Percentiles rank a stretch among this genome's conserved stretches.
These are phyloP conservation scores for Catostomus latipinnis DNA, from an alignment of 2,797 vertebrate species.

Conservation along the genomic window DNA sequence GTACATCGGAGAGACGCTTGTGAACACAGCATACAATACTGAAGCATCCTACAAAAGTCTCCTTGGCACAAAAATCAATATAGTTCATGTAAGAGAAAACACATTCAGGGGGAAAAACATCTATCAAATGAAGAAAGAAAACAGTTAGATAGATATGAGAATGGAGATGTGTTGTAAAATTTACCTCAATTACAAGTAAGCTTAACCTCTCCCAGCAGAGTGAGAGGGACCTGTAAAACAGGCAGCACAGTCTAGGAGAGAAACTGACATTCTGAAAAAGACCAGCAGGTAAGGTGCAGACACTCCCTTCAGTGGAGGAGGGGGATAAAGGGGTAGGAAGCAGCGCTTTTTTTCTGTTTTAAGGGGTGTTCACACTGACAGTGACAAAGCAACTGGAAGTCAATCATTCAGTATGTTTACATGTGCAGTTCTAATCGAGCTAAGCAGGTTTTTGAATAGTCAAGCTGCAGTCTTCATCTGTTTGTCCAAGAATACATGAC, in stretches of 20 bases:
- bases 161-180: conserved; percentile 69
- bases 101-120: neutral
- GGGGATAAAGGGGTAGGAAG: neutral
- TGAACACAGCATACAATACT: neutral
- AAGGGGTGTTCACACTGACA: no score
- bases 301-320: conserved; percentile 61
- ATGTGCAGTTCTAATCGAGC: no score
- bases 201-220: conserved; percentile 84
- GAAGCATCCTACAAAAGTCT: neutral
- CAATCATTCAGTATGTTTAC: no score
- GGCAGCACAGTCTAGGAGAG: conserved; percentile 83
- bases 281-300: conserved; percentile 78
- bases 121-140: conserved; percentile 15
- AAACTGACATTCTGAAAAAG: conserved; percentile 80
- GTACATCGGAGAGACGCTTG: neutral
- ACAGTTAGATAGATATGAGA: conserved; percentile 32
- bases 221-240: conserved; percentile 87
- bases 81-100: neutral
- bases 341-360: no score
- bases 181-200: conserved; percentile 80
- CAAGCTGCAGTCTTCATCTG: no score
- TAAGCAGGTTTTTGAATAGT: no score
- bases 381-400: no score
- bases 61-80: neutral
- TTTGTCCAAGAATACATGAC: no score